Evolutionary conservation across 2,797 vertebrate species (phyloP).

Genomic region (Notoglanidium macrostoma): DNA sequence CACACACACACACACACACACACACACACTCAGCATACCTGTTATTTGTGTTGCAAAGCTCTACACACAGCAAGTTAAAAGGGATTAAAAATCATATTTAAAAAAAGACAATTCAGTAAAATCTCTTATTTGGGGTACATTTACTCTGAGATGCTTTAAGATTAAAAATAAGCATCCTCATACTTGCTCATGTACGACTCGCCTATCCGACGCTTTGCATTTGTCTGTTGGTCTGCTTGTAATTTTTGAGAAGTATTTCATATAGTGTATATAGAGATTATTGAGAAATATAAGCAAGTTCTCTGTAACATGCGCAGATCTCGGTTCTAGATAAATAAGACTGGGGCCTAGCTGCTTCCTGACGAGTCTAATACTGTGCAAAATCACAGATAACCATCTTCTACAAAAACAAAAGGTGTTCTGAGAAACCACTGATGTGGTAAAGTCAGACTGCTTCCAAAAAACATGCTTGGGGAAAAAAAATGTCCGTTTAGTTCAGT

Average conservation of each 20-base stretch:
- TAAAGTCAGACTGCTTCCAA: not conserved
- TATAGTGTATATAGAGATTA: not conserved
- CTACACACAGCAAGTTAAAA: not conserved
- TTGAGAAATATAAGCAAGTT: not conserved
- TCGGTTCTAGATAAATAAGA: not conserved
- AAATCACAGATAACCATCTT: not conserved
- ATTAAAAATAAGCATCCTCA: not conserved
- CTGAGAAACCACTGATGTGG: not conserved
- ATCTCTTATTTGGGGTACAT: not conserved
- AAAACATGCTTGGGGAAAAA: no score
- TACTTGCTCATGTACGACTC: not conserved
- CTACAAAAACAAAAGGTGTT: conserved; percentile 21
- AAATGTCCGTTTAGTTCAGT: no score
- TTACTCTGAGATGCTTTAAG: not conserved
- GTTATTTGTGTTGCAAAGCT: not conserved
- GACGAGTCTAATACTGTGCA: conserved; percentile 7
- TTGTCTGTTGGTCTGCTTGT: not conserved
- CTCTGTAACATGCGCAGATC: not conserved
- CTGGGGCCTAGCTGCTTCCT: not conserved
- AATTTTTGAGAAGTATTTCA: not conserved
- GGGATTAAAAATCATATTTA: not conserved
- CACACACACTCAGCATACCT: no score
- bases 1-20: not conserved
- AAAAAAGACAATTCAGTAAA: not conserved
- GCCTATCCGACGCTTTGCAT: not conserved